Evolutionary conservation across 2,797 vertebrate species (phyloP).

Genomic region (Triplophysa yarkandensis): DNA sequence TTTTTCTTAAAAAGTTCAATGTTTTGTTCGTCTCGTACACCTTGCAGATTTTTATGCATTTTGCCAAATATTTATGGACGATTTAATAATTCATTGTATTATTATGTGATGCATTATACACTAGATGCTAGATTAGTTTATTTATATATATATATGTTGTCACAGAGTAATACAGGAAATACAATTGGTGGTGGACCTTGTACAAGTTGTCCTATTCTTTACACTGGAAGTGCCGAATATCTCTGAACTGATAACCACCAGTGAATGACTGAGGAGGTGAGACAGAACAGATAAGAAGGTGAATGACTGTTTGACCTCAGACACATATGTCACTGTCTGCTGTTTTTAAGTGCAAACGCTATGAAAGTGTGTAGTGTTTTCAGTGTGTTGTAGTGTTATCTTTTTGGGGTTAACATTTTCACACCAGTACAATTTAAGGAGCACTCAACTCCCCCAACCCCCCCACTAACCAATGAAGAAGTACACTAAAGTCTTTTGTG

Average conservation of each 20-base stretch:
- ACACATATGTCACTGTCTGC: constrained; percentile 53
- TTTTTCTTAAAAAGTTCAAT: background rate
- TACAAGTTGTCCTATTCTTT: constrained; percentile 15
- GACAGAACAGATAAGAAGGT: constrained; percentile 46
- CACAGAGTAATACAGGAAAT: background rate
- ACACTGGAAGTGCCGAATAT: constrained; percentile 17
- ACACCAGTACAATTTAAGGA: background rate
- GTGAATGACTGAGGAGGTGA: constrained; percentile 26
- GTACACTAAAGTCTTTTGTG: background rate
- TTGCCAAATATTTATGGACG: background rate
- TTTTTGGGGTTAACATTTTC: background rate
- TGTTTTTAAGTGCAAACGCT: constrained; percentile 24
- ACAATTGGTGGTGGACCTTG: background rate
- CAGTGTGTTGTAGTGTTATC: constrained; percentile 2
- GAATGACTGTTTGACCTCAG: constrained; percentile 53
- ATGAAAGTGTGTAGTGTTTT: constrained; percentile 31
- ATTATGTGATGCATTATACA: background rate
- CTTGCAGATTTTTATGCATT: background rate
- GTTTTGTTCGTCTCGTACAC: too few relatives aligned
- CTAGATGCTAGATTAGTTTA: background rate
- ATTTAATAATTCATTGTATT: background rate
- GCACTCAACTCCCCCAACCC: background rate
- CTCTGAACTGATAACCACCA: background rate
- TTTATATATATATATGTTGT: background rate
- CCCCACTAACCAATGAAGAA: background rate